Evolutionary conservation across 2,888 invertebrate genomes (phyloP), one percentile per base, ranked within the genome.

Genomic region (Empis stercorea): DNA sequence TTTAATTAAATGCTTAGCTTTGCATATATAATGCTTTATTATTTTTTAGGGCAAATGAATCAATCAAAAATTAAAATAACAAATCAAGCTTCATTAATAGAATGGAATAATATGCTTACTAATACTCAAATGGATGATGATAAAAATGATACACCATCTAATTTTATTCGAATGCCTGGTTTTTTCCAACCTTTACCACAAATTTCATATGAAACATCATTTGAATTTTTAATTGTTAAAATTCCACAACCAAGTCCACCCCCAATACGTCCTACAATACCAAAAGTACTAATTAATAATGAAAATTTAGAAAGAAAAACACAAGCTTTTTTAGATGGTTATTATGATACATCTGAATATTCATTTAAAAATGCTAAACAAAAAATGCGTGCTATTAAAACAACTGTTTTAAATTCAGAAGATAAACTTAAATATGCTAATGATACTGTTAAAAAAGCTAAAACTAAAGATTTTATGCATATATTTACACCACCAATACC

Each of bases 381-480:
- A 57, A 70, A 70, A 54, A 65, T 70, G 36, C 64, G 68, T 46
- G 63, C 59, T 47, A 66, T 70, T 52, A 69, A 69, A 56, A 65
- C 58, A 41, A 61, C 67, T 34, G 65, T 70, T 16, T 55, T 66
- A 27, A 68, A 68, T 55, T 67, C 69, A 1, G 61, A 57, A 50
- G 69, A 68, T 53, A 61, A 65, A 10, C 63, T 66, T 27, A 68
- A 65, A 45, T 66, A 68, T 52, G 68, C 69, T 27, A 67, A 66
- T 60, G 69, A 70, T 53, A 70, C 69, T 34, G 67, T 70, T 36
- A 60, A 67, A 51, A 70, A 70, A 55, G 69, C 69, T 30, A 64
- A 66, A 55, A 63, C 67, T 44, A 63, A 68, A 55, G 69, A 70
- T 54, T 70, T 70, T 54, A 49, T 61, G 41, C 66, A 67, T 54